phyloP scores from a whole-genome alignment of 1,140 invertebrate genomes.

The Araneus ventricosus region DNA sequence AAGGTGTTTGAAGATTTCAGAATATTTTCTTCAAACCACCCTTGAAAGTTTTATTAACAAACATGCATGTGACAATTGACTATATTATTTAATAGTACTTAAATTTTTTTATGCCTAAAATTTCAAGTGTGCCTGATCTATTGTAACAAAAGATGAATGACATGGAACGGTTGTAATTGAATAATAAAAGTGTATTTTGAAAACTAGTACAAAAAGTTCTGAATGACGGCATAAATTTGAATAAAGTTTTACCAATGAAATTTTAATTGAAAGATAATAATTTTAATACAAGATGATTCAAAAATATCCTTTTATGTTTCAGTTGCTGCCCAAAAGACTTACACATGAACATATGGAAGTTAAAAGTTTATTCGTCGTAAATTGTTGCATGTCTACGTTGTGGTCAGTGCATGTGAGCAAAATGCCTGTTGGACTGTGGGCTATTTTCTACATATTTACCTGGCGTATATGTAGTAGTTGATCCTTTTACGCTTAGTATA shows the following conservation, averaged over 20 bases:
- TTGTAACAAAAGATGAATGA: background rate
- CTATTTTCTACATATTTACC: slow-evolving; percentile 61
- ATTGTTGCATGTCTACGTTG: slow-evolving; percentile 41
- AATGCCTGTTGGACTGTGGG: slow-evolving; percentile 41
- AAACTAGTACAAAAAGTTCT: background rate
- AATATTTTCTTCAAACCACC: too few relatives aligned
- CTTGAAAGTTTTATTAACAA: too few relatives aligned
- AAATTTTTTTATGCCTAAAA: background rate
- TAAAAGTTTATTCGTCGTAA: slow-evolving; percentile 41
- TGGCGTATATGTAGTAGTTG: slow-evolving; percentile 66
- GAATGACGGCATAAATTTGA: background rate
- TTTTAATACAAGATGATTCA: slow-evolving; percentile 10
- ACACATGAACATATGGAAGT: slow-evolving; percentile 59
- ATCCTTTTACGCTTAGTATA: slow-evolving; percentile 62
- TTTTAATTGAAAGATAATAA: background rate
- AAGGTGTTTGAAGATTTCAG: too few relatives aligned
- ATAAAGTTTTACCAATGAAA: background rate
- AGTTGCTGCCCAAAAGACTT: slow-evolving; percentile 72
- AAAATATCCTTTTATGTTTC: slow-evolving; percentile 58
- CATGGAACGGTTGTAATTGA: too few relatives aligned
- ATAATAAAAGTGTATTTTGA: background rate
- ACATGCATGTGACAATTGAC: too few relatives aligned
- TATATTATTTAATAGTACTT: background rate
- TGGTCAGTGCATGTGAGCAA: slow-evolving; percentile 30
- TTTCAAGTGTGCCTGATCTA: background rate